A percentile compares a stretch with the other conserved stretches of the same genome.
Conservation (phyloP, 2,113 vertebrate genomes). For the Scophthalmus maximus region DNA sequence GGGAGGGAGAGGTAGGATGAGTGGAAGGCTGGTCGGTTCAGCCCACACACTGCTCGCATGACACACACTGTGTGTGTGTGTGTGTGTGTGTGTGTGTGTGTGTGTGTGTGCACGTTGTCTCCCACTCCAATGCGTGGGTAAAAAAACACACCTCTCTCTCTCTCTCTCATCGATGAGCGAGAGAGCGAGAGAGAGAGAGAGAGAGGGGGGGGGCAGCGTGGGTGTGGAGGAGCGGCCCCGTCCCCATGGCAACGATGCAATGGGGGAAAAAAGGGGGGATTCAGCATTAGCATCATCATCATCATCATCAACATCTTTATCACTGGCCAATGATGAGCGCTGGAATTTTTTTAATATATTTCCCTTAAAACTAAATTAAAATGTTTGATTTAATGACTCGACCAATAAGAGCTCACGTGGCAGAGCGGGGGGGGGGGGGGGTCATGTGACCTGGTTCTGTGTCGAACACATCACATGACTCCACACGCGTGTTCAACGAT, state of each 20-base stretch:
- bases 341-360: too few relatives aligned
- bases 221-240: constrained; percentile 75
- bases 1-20: constrained; percentile 60
- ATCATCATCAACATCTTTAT: constrained; percentile 26
- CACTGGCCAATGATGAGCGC: constrained; percentile 4
- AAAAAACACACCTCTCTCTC: constrained; percentile 75
- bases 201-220: constrained; percentile 66
- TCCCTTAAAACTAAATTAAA: too few relatives aligned
- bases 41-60: constrained; percentile 78
- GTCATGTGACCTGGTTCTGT: too few relatives aligned
- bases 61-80: constrained; percentile 58
- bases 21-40: constrained; percentile 74
- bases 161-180: constrained; percentile 4
- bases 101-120: constrained; percentile 63
- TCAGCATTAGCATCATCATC: constrained; percentile 32
- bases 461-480: too few relatives aligned
- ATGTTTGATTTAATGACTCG: neutral
- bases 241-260: constrained; percentile 67
- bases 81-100: constrained; percentile 54
- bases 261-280: neutral
- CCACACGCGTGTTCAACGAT: too few relatives aligned
- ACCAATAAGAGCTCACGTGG: constrained; percentile 45
- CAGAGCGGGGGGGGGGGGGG: too few relatives aligned
- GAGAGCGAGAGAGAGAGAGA: constrained; percentile 27
- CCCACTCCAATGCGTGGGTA: constrained; percentile 81